These are phyloP conservation scores for Cyanoramphus novaezelandiae DNA, from an alignment of 2,113 vertebrate species.

Conservation along the genomic window DNA sequence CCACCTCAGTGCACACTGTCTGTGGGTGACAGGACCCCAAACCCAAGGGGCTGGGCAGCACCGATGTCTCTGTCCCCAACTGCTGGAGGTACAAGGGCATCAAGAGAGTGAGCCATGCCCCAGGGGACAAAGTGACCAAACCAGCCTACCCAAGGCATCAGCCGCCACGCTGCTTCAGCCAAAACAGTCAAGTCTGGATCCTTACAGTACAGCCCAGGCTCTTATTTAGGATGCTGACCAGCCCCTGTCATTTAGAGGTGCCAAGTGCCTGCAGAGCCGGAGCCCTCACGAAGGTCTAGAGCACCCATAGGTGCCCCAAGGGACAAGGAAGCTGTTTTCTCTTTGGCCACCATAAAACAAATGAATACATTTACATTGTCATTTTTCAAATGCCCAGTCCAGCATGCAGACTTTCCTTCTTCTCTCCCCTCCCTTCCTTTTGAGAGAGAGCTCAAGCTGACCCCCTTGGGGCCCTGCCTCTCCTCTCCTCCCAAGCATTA, in stretches of 20 bases:
- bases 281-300: accelerated
- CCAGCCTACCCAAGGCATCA: not conserved
- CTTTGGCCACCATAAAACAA: not conserved
- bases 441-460: not conserved
- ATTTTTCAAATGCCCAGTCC: not conserved
- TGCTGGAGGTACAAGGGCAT: not conserved
- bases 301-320: not conserved
- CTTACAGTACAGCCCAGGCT: not conserved
- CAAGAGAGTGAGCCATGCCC: not conserved
- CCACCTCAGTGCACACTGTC: not conserved
- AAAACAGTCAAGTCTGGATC: not conserved
- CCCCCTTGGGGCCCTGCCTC: not conserved
- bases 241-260: not conserved
- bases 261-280: not conserved
- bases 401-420: not conserved
- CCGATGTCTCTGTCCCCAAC: accelerated
- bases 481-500: not conserved
- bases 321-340: not conserved
- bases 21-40: not conserved
- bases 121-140: accelerated
- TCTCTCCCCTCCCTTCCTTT: not conserved
- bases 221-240: not conserved
- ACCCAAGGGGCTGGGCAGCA: not conserved
- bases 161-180: not conserved
- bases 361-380: not conserved